These are phyloP conservation scores for Scartelaos histophorus DNA, from an alignment of 2,113 vertebrate genomes.

Conservation along the genomic window DNA sequence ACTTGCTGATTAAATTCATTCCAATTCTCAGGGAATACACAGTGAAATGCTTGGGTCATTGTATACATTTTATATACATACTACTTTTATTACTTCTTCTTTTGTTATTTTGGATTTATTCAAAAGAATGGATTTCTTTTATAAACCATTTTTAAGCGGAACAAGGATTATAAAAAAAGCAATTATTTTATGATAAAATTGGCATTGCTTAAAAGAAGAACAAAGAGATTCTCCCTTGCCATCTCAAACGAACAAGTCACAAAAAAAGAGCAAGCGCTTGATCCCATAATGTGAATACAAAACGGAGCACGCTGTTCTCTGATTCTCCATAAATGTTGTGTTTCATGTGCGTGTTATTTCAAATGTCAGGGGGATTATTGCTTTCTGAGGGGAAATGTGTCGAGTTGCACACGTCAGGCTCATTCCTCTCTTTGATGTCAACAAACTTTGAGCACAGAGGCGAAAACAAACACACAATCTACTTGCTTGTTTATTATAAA, in stretches of 20 bases:
- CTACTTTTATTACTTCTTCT: constrained; percentile 10
- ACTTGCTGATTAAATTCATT: constrained; percentile 79
- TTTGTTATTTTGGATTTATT: constrained; percentile 30
- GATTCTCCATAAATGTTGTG: constrained; percentile 71
- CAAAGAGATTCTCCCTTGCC: constrained; percentile 32
- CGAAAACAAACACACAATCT: constrained; percentile 41
- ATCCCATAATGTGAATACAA: constrained; percentile 63
- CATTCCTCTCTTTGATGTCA: constrained; percentile 63
- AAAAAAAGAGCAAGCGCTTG: constrained; percentile 44
- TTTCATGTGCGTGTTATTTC: constrained; percentile 70
- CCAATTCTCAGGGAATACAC: constrained; percentile 80
- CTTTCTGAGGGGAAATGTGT: constrained; percentile 55
- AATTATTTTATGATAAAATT: constrained; percentile 51
- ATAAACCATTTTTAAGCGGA: constrained; percentile 40
- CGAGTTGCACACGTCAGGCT: constrained; percentile 61
- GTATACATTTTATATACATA: constrained; percentile 3
- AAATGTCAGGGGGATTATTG: constrained; percentile 66
- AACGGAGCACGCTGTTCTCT: constrained; percentile 63
- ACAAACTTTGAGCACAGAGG: constrained; percentile 48
- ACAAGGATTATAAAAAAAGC: constrained; percentile 45
- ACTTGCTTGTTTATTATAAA: constrained; percentile 61
- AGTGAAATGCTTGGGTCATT: constrained; percentile 29
- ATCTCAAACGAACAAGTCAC: constrained; percentile 32
- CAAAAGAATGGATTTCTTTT: constrained; percentile 39
- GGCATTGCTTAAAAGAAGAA: constrained; percentile 32